Evolutionary conservation across 2,888 invertebrate genomes (phyloP), one percentile per base, ranked within the genome.

Genomic region (Perizoma flavofasciatum): DNA sequence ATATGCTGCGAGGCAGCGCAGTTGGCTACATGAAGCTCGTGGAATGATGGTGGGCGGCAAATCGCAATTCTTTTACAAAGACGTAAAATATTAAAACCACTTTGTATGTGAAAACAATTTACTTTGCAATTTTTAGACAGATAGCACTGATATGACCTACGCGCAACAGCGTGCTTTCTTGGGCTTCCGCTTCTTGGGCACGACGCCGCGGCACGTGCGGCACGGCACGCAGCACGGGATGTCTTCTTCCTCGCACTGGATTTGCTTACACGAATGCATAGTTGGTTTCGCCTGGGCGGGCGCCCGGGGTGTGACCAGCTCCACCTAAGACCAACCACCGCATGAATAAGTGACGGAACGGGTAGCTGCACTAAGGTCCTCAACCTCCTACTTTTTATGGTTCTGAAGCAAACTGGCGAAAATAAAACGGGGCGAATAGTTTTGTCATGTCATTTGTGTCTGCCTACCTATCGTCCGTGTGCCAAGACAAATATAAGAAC

Each of bases 241-340:
- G n/a, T 86, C 93, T 0, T 89, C 88, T n/a, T 94, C 94, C 58
- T 94, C 93, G 60, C 94, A 94, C 75, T 96, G 96, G 11, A 95
- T 94, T 68, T 94, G 94, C 10, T 94, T 92, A 10, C 95, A 95
- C 51, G 94, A 93, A 71, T 94, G 94, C 37, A 94, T 92, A 0
- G 93, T 86, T 0, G 94, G 94, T 8, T 93, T 93, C 22, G 89
- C 77, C 37, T 92, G 88, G 0, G 94, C 93, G 0, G 94, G 94
- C 0, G 94, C 94, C 61, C 95, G 94, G 0, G 96, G 96, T 0
- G 96, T 96, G 53, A 94, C 93, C 74, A 96, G 81, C 73, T 96
- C 96, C 69, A 96, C 92, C 89, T 96, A 35, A 22, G 22, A 5
- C 6, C 5, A n/a, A 40, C 46, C 2, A 43, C 4, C 6, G 32